Evolutionary conservation across 1,140 invertebrate species (phyloP).

Genomic region (Daktulosphaira vitifoliae): DNA sequence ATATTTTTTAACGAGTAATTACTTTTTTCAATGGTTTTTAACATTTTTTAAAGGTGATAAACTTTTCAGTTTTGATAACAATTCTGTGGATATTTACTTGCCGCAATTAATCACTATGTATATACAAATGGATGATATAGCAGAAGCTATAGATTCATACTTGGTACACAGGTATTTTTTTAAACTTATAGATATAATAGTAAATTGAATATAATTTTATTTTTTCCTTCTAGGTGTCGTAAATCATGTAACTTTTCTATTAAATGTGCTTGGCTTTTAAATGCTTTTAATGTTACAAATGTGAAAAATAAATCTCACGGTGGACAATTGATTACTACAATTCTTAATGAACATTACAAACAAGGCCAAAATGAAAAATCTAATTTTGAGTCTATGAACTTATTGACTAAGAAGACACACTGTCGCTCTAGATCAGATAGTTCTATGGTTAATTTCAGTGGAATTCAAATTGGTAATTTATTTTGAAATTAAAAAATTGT

Average conservation of each 20-base stretch:
- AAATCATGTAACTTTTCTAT: conserved; percentile 90
- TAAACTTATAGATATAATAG: too few species aligned
- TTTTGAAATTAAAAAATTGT: too few species aligned
- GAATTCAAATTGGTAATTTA: conserved; percentile 30
- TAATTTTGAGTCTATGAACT: conserved; percentile 6
- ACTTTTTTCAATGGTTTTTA: too few species aligned
- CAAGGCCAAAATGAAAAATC: conserved; percentile 4
- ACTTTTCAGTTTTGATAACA: conserved; percentile 86
- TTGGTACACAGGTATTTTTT: conserved; percentile 68
- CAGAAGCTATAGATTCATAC: conserved; percentile 91
- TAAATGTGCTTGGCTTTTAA: conserved; percentile 89
- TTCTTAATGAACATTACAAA: conserved; percentile 21
- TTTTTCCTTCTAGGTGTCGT: conserved; percentile 82
- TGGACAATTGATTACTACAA: conserved; percentile 22
- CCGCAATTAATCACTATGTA: conserved; percentile 97
- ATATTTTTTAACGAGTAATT: too few species aligned
- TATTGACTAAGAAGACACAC: conserved; percentile 26
- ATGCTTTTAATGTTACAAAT: conserved; percentile 64
- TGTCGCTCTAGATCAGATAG: conserved; percentile 22
- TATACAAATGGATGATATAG: conserved; percentile 92
- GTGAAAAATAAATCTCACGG: conserved; percentile 6
- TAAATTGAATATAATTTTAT: conserved; percentile 38
- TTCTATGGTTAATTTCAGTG: conserved; percentile 22
- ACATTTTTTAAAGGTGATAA: conserved; percentile 88
- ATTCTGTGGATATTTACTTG: conserved; percentile 94